phyloP scores from a whole-genome alignment of 2,888 invertebrate genomes.

The Allolobophora icterica region DNA sequence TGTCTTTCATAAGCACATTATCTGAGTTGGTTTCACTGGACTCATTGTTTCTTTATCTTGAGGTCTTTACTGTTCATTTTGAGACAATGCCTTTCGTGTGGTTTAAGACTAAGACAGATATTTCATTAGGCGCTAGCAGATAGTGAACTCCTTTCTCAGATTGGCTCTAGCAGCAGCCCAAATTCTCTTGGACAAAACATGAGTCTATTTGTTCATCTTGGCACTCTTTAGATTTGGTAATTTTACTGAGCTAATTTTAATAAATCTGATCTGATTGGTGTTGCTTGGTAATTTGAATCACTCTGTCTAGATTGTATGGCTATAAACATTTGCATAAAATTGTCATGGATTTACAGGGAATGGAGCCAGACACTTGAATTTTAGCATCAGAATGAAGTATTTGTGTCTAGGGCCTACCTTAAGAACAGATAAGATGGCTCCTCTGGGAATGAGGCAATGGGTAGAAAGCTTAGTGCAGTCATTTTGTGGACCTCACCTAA shows the following conservation, averaged over 20 bases:
- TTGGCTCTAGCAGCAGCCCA: background rate
- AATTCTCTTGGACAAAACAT: background rate
- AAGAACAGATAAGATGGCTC: conserved; percentile 17
- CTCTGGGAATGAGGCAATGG: conserved; percentile 8
- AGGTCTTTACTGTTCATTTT: background rate
- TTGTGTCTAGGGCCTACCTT: background rate
- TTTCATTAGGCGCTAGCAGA: background rate
- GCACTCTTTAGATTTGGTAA: background rate
- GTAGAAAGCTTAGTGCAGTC: conserved; percentile 11
- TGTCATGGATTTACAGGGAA: conserved; percentile 17
- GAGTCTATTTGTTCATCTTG: background rate
- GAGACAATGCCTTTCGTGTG: background rate
- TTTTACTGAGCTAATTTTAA: background rate
- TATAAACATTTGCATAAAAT: background rate
- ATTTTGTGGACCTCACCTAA: conserved; percentile 11
- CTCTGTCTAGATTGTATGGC: background rate
- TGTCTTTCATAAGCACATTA: background rate
- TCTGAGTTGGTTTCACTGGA: background rate
- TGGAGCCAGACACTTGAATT: background rate
- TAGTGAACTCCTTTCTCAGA: background rate
- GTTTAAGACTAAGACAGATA: background rate
- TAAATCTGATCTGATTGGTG: background rate
- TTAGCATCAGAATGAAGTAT: background rate
- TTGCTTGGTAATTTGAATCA: background rate
- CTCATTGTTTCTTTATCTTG: background rate